Base-by-base conservation (phyloP, 2,113 vertebrate genomes). In the Prinia subflava region DNA sequence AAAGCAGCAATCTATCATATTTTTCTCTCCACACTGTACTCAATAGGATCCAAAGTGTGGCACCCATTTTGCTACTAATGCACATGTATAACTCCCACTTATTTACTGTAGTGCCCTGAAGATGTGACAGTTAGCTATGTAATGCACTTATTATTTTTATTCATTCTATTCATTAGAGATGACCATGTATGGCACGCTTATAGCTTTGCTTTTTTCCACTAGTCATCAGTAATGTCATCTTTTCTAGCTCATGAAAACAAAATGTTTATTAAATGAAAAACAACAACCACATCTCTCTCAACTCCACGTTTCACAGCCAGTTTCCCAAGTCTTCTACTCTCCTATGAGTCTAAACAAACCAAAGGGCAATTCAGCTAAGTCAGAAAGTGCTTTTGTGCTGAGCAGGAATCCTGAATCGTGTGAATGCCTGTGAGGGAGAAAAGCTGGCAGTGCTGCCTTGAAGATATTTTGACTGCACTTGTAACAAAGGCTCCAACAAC, bases 121-220 rank as follows among this genome's bases (percentile, higher is more conserved):
- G 93, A 96, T 82, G 94, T 95, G 90, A 96, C 85, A 79, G 93
- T 96, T 92, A 94, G 94, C 85, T 90, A 42, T 89, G 83, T 92
- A 96, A 97, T 93, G 88, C 85, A 93, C 90, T 96, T 96, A 91
- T 95, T 96, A 94, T 96, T 96, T 96, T 96, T 97, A 96, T 96
- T 97, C 95, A 95, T 96, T 96, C 95, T 96, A 81, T 96, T 97
- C 93, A 96, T 95, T 97, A 95, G 79, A 92, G 76, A 88, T 93
- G 90, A 90, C 60, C 41, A 14, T 57, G 60, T 65, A 94, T 60
- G 53, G 60, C 5, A 3, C 76, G 92, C 85, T 96, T 90, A 93
- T 20, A 93, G 90, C 86, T 95, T 74, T 6, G 6, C 74, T 95
- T 80, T 94, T 90, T 93, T 88, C 64, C 68, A 14, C 85, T 81